phyloP scores from a whole-genome alignment of 2,888 invertebrate genomes.

The Thecophora atra region DNA sequence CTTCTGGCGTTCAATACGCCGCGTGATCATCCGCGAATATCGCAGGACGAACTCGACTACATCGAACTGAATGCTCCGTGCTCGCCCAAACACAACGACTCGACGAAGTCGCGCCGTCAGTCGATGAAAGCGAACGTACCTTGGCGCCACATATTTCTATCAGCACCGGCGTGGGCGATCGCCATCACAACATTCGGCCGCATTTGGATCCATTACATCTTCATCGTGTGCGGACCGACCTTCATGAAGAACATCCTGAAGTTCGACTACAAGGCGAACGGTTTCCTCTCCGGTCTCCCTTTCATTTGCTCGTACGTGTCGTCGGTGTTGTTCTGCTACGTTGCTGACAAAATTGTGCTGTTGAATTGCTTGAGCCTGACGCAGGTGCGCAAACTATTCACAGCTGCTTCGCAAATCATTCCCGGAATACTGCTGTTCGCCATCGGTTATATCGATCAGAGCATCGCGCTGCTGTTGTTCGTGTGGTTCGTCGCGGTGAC shows the following conservation, averaged over 20 bases:
- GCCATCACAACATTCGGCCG: conserved; percentile 79
- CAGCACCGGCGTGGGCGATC: conserved; percentile 76
- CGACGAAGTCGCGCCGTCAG: conserved; percentile 22
- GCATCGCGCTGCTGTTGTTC: conserved; percentile 70
- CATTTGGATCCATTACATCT: conserved; percentile 79
- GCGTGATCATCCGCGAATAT: conserved; percentile 74
- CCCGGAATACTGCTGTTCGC: conserved; percentile 73
- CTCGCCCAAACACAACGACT: conserved; percentile 56
- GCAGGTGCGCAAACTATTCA: conserved; percentile 75
- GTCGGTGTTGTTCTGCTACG: conserved; percentile 75
- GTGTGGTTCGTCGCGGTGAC: conserved; percentile 77
- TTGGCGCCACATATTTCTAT: conserved; percentile 73
- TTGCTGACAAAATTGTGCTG: conserved; percentile 73
- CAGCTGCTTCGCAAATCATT: conserved; percentile 75
- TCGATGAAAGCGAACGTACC: conserved; percentile 69
- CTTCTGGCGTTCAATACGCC: conserved; percentile 76
- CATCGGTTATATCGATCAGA: conserved; percentile 74
- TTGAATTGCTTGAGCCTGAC: conserved; percentile 71
- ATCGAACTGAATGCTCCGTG: conserved; percentile 69
- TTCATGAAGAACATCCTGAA: conserved; percentile 77
- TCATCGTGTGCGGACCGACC: conserved; percentile 76
- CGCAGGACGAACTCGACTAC: conserved; percentile 72
- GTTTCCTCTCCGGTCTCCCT: conserved; percentile 74
- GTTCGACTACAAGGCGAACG: conserved; percentile 77
- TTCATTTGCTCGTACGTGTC: conserved; percentile 77